Evolutionary conservation across 1,140 invertebrate genomes (phyloP), one percentile per base, ranked within the genome.

Genomic region (Solenopsis invicta): DNA sequence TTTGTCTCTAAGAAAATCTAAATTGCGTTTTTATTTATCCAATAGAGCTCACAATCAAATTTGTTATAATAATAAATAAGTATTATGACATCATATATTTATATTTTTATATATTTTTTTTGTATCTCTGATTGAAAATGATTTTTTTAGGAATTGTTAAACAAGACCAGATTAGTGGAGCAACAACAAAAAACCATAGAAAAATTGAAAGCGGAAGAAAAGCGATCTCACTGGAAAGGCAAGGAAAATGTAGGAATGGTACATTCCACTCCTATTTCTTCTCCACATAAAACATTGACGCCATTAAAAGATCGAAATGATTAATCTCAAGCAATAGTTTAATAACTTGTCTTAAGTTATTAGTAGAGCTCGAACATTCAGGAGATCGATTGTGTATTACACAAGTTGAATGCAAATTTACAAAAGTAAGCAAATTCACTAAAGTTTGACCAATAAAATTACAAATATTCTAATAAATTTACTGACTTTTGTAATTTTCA

Each of bases 241-340:
- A 95, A 95, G 75, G 94, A 95, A 66, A 95, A 95, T 78, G 66
- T 94, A 29, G 89, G 88, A 29, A 86, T 71, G 67, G 34, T 92
- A 72, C 85, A 92, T 64, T 87, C 91, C 1, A 93, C 94, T 1
- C 93, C 93, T 16, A 88, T 93, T 24, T 93, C 94, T 34, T 94
- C 95, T 2, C 94, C 94, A 8, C 93, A 88, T 54, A 94, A 94
- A 67, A 86, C 93, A 13, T 87, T 92, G 16, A 94, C 94, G 3
- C 94, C 95, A 9, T 86, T 95, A 50, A 92, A 93, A 71, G 92
- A 92, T 92, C 85, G 94, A 45, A 95, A 95, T 50, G 94, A 95
- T 84, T 95, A 81, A 93, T 66, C 13, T 37, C 61, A 69, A 69
- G 50, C 74, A 77, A 34, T 71, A 82, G 21, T 61, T 61, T 9